Base-by-base conservation (phyloP, 2,888 invertebrate genomes). In the Patella ulyssiponensis region DNA sequence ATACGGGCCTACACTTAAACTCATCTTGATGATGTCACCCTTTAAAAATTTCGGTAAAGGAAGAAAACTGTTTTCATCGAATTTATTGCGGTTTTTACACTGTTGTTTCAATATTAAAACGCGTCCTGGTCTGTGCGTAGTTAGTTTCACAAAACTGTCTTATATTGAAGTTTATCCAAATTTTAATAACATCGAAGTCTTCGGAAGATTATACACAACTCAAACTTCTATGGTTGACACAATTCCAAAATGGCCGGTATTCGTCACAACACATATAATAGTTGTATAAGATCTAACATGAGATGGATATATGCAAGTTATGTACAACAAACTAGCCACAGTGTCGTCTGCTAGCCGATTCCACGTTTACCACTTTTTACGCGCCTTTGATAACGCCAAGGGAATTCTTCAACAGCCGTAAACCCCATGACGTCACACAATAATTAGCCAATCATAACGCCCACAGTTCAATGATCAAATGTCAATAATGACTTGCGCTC, bases 1-100 rank as follows among this genome's bases (percentile, higher is more conserved):
- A 78, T 87, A 89, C 69, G 86, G 87, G 14, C 87, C 85, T 9
- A 89, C 86, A 83, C 88, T 88, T 70, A 89, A 82, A 83, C 89
- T 89, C 89, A 89, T 89, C 27, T 54, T 83, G 73, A 20, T 27
- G n/a, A 11, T 44, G 12, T 11, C 52, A 71, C 17, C 17, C 9
- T 64, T 64, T 64, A 14, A 17, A 17, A n/a, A 20, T 44, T 74
- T 64, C 74, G 20, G 44, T 7, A 20, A 64, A 58, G 64, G 33
- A 74, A 33, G 64, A 17, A 17, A 23, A 27, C 27, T 3, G 33
- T n/a, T 5, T 69, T 74, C 51, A 44, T 23, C 44, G 44, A 44
- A 44, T 44, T 44, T 44, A 44, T 44, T 44, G 44, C 44, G 44
- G 9, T 1, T 7, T 9, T 44, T 44, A 44, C 44, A 44, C 44